Evolutionary conservation across 2,888 invertebrate species (phyloP), one percentile per base, ranked within the genome.

Genomic region (Nemurella pictetii): DNA sequence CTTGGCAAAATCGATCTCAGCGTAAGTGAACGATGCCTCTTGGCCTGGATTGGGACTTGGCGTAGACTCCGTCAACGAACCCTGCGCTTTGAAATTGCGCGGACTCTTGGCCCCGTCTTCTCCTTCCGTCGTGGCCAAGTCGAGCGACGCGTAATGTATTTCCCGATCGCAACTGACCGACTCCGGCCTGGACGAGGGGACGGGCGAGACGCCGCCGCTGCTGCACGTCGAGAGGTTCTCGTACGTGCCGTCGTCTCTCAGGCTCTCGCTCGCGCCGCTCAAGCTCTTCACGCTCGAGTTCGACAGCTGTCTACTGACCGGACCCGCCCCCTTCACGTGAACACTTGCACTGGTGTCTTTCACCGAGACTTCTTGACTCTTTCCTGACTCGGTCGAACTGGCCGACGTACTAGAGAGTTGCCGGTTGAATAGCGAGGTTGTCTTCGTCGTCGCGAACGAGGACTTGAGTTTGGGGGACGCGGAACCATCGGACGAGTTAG

Each of bases 1-100:
- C 90, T 94, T 94, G 36, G 93, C 91, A 90, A 96, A 96, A 92
- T 96, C 96, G 86, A 96, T 96, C 91, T 95, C 94, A 87, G 96
- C 96, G 90, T 96, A 96, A 74, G 93, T 92, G 88, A 94, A 93
- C 85, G 87, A 26, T n/a, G 91, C 90, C 26, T 75, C 29, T 27
- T 30, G 75, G 83, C 89, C 88, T 83, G 88, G 85, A 87, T 89
- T 85, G 89, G 88, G 87, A 88, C 88, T 84, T 88, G 88, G 85
- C 87, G 88, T 83, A 87, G 87, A 84, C 86, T 88, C 88, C 74
- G 87, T 85, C 85, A 86, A 86, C 35, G 88, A 88, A n/a, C 84
- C 85, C 83, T 89, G 87, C 77, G 87, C 85, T 85, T 87, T 87
- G 80, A 88, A 80, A 25, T 86, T 86, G 82, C 87, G 87, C 7